Evolutionary conservation across 2,113 vertebrate species (phyloP).

Genomic region (Sturnira hondurensis): DNA sequence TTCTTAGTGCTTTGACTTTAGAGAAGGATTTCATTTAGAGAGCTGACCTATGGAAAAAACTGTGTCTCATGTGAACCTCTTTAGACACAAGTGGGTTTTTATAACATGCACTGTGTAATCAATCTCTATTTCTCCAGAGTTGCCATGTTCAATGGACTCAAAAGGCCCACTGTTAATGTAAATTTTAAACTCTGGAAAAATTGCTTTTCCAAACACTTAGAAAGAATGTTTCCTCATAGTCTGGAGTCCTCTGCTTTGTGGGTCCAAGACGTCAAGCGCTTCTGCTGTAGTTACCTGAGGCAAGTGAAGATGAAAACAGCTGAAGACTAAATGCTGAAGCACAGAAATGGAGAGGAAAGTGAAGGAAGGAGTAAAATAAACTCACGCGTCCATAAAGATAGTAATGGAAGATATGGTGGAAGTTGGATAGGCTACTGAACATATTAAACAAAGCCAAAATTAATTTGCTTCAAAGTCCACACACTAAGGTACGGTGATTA

Average conservation of each 20-base stretch:
- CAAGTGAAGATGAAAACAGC: background rate
- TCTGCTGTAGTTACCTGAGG: background rate
- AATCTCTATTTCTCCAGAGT: background rate
- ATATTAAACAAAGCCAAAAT: background rate
- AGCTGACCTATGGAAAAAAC: conserved; percentile 43
- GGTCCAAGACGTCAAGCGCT: background rate
- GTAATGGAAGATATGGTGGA: background rate
- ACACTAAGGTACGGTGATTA: background rate
- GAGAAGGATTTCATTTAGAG: conserved; percentile 43
- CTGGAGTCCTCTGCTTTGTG: conserved; percentile 6
- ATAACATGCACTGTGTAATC: background rate
- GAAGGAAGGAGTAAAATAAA: conserved; percentile 3
- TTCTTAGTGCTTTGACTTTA: conserved; percentile 56
- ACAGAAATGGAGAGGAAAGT: background rate
- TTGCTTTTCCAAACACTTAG: conserved; percentile 23
- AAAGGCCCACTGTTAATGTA: background rate
- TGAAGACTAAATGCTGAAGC: background rate
- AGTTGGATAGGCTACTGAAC: background rate
- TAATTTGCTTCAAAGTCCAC: background rate
- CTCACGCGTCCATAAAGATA: background rate
- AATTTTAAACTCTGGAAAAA: conserved; percentile 41
- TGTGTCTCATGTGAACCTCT: background rate
- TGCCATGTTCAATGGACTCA: background rate
- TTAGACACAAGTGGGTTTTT: conserved; percentile 24
- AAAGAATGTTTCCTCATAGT: background rate